Evolutionary conservation across 2,888 invertebrate species (phyloP).

Genomic region (Scaptodrosophila latifasciaeformis): DNA sequence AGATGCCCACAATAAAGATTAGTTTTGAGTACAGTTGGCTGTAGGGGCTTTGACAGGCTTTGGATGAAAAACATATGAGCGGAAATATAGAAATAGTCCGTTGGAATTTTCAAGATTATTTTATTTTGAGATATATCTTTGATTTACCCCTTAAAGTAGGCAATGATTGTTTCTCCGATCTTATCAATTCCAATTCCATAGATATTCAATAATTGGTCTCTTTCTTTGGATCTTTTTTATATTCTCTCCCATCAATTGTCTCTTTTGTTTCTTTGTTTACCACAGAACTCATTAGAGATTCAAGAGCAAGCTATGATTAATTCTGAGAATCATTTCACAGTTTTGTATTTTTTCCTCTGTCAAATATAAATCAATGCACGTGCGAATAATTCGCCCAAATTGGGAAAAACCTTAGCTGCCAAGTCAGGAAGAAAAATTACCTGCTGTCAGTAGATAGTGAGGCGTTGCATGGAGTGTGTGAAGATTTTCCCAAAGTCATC

Average conservation of each 20-base stretch:
- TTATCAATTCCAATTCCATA: neutral
- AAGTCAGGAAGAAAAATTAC: conserved; percentile 48
- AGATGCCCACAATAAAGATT: conserved; percentile 48
- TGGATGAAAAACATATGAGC: no score
- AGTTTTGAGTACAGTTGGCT: conserved; percentile 36
- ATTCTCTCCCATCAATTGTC: neutral
- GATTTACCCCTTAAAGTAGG: conserved; percentile 37
- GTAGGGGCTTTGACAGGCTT: neutral
- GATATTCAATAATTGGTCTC: neutral
- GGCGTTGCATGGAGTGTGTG: conserved; percentile 55
- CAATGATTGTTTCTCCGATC: conserved; percentile 14
- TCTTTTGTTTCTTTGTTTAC: neutral
- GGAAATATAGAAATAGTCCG: no score
- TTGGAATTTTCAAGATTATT: neutral
- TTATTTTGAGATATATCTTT: no score
- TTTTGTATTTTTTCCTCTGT: conserved; percentile 43
- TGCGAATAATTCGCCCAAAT: conserved; percentile 50
- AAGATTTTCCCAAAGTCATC: conserved; percentile 57
- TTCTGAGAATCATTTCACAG: conserved; percentile 36
- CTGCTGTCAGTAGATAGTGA: conserved; percentile 55
- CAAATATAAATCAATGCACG: conserved; percentile 55
- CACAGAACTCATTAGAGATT: conserved; percentile 19
- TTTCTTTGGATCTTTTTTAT: no score
- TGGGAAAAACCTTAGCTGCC: conserved; percentile 30
- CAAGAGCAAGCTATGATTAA: conserved; percentile 19